These are phyloP conservation scores for Aphyosemion australe DNA, from an alignment of 2,113 vertebrate species.

Conservation along the genomic window DNA sequence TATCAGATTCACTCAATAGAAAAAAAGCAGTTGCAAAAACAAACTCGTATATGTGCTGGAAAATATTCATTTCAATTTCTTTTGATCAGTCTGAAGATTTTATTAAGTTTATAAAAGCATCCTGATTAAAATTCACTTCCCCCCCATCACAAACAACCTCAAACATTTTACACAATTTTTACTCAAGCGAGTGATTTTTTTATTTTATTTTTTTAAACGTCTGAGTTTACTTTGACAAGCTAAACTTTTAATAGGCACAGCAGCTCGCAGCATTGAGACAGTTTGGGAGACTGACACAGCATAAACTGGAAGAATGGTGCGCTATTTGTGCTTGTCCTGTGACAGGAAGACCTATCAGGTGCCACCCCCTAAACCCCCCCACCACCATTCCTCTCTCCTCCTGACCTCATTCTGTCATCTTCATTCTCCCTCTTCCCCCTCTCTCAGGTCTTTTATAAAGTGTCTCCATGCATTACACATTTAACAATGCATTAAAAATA, in stretches of 20 bases:
- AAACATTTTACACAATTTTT: neutral
- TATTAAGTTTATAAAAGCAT: neutral
- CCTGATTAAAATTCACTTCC: neutral
- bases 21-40: no score
- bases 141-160: neutral
- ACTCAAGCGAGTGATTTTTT: conserved; percentile 5
- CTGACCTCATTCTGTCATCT: conserved; percentile 81
- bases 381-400: conserved; percentile 53
- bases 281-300: conserved; percentile 58
- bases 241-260: conserved; percentile 62
- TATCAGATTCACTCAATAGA: no score
- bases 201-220: conserved; percentile 40
- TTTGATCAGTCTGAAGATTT: neutral
- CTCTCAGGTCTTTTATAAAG: conserved; percentile 80
- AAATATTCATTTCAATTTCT: no score
- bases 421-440: conserved; percentile 68
- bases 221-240: conserved; percentile 31
- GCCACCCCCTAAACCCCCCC: conserved; percentile 40
- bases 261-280: conserved; percentile 34
- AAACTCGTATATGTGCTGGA: no score
- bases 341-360: conserved; percentile 82
- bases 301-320: conserved; percentile 52
- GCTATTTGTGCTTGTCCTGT: conserved; percentile 77
- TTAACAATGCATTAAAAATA: conserved; percentile 82
- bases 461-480: conserved; percentile 81